Base-by-base conservation (phyloP, 2,888 invertebrate species). In the Platycheirus albimanus region DNA sequence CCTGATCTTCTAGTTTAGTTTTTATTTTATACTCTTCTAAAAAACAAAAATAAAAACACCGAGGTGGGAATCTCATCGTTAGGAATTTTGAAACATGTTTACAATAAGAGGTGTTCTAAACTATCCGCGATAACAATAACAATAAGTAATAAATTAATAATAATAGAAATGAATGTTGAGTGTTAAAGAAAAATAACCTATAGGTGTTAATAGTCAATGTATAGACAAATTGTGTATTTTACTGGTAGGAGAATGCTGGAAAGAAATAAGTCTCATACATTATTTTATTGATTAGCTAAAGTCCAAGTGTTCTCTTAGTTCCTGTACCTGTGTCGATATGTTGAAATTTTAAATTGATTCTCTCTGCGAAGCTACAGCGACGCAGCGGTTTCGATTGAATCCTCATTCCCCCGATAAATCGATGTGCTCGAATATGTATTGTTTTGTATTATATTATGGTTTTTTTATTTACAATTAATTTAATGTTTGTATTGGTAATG, bases 141-240 rank as follows among this genome's bases (percentile, higher is more conserved):
- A 74, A 74, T 61, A 78, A 64, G 51, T 63, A 72, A 49, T 20
- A 61, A 47, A 79, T n/a, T n/a, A n/a, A n/a, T n/a, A 24, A 47
- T 41, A 66, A 45, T 47, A 77, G 51, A 38, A 76, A 69, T 61
- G 47, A 36, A 78, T 69, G 69, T 83, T 83, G 67, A 83, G 56
- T 78, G 81, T 83, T 77, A 78, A 67, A 78, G 54, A 56, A 78
- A 13, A 43, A 28, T 66, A 71, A 83, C 72, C 69, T 74, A 49
- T 81, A 83, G 77, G 54, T 72, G 72, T 83, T 78, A 78, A 78
- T 83, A 83, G 83, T 83, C 72, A 83, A 83, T 83, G 72, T 78
- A 74, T 83, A 83, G 83, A 74, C 69, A 78, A 83, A 78, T 78
- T 83, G 74, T 83, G 69, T 78, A 81, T 74, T 83, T 72, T 49